Evolutionary conservation across 2,888 invertebrate species (phyloP), one percentile per base, ranked within the genome.

Genomic region (Azorinus chamasolen): DNA sequence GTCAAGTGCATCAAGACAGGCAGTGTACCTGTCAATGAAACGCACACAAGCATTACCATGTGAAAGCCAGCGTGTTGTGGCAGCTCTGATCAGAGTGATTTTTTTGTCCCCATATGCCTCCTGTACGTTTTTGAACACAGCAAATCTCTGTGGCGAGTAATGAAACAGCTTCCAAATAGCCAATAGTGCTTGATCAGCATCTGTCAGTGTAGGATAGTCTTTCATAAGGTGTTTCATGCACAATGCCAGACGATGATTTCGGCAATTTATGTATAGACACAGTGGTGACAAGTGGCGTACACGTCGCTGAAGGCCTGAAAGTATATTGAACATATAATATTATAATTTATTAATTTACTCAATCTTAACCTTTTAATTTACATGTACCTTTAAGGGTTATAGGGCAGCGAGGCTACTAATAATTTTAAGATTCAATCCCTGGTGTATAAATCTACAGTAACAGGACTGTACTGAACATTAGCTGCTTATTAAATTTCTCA

Each of bases 211-310:
- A 1, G 69, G 62, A n/a, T 54, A 73, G 2, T 53, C 27, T 39
- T 80, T 80, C 27, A 76, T 73, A 0, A 76, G 55, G 37, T 80
- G 76, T 12, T 62, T 63, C 3, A 80, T n/a, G 32, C 80, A 80
- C 0, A 80, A 45, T 6, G 80, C 73, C 20, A 80, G 41, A 1
- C 65, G 37, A 25, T 80, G 76, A 45, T 76, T 73, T 48, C 80
- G 20, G 24, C 76, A 76, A 16, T 73, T 76, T 12, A 76, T 58
- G 27, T 70, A 80, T n/a, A 80, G 25, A 14, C 32, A 43, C 6
- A 65, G 39, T 5, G 73, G 76, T 1, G 22, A 37, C 12, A 66
- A 0, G 43, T 80, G 72, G 8, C 73, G 46, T 10, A 73, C 61
- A 10, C 73, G 39, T 20, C 80, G 41, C 27, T 80, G 76, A 18